Conservation (phyloP, 37 sponge, comb jelly and placozoan genomes). For the Spongilla lacustris region DNA sequence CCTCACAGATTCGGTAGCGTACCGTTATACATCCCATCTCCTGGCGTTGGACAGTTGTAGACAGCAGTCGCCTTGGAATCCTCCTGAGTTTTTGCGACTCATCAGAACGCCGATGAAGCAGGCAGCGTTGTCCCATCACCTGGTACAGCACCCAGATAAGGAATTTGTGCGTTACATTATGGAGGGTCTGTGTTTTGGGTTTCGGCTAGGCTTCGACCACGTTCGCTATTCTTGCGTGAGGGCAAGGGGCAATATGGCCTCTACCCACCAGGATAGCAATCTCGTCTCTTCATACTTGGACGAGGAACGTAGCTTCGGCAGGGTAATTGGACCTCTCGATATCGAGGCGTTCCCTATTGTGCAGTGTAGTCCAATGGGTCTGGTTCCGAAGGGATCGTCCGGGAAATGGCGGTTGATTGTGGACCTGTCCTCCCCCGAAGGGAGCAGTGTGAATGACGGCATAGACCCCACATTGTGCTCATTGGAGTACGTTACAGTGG, state of each 20-base stretch:
- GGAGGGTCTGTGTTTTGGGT: slow-evolving; percentile 6
- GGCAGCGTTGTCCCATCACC: slow-evolving; percentile 4
- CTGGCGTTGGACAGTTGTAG: neutral
- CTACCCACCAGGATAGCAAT: neutral
- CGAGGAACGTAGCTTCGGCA: slow-evolving; percentile 1
- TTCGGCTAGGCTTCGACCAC: slow-evolving; percentile 11
- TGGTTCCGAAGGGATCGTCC: slow-evolving; percentile 3
- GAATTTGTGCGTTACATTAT: slow-evolving; percentile 7
- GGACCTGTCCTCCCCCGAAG: slow-evolving; percentile 18
- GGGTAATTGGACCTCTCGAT: slow-evolving; percentile 6
- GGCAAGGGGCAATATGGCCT: neutral
- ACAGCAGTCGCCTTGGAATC: too few relatives aligned
- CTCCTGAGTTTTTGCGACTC: neutral
- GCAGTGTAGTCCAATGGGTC: neutral
- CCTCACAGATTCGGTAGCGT: neutral
- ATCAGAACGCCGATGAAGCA: neutral
- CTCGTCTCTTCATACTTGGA: neutral
- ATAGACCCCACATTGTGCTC: neutral
- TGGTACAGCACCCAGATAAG: neutral
- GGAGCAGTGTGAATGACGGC: slow-evolving; percentile 4
- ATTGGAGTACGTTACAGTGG: neutral
- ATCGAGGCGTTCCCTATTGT: neutral
- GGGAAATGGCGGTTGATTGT: slow-evolving; percentile 11
- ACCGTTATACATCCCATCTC: neutral
- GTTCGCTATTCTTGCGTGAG: neutral